Base-by-base conservation (phyloP, 2,888 invertebrate genomes). In the Allolobophora icterica region DNA sequence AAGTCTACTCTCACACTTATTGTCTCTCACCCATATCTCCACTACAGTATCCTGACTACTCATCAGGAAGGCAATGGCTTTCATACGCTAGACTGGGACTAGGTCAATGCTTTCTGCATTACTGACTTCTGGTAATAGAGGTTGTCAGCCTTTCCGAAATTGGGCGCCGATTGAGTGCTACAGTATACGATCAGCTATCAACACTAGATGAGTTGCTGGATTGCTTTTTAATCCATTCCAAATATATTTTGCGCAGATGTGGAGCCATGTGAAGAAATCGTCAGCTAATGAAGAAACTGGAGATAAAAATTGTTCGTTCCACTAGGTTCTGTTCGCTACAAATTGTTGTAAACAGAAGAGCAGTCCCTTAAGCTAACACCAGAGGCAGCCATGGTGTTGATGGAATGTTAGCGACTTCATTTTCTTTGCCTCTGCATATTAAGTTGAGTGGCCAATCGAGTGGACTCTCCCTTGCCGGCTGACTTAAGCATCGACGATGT, bases 211-310 rank as follows among this genome's bases (percentile, higher is more conserved):
- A 71, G 71, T 71, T n/a, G 71, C 11, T 71, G 6, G 2, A n/a
- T 71, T 11, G n/a, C 71, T 71, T 71, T 71, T 71, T 71, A 71
- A 71, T 71, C 71, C n/a, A 71, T n/a, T 71, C 71, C 71, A 71
- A 71, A 71, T 71, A 71, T n/a, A 71, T 71, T 71, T 71, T n/a
- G 8, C 0, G 71, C 71, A n/a, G 71, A 71, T n/a, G 30, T 11
- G 71, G 71, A n/a, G 30, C n/a, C n/a, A 71, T 3, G n/a, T n/a
- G 71, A 30, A 71, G n/a, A n/a, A n/a, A 71, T 30, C 30, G 24
- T 52, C 52, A 21, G 52, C 52, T 24, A 24, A 24, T 3, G 52
- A 42, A 52, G 52, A 52, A 71, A 71, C 30, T 8, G n/a, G n/a
- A 71, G 71, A n/a, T 71, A 71, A 71, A 71, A 71, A n/a, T n/a